These are phyloP conservation scores for Drosophila navojoa DNA, from an alignment of 1,140 invertebrate species.

Conservation along the genomic window DNA sequence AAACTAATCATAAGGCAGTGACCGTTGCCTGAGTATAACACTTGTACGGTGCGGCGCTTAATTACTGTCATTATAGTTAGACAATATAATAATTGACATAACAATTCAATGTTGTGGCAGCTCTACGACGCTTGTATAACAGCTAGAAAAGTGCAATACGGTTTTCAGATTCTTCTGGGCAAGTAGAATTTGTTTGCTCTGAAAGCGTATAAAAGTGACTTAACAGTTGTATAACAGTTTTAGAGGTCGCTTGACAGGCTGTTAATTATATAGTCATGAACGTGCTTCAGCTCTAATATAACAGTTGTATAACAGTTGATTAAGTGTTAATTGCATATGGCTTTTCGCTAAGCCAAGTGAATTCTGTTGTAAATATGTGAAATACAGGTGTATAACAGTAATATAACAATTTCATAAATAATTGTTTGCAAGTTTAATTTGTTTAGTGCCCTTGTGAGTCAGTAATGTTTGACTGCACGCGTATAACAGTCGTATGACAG, in stretches of 20 bases:
- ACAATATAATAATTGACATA: constrained; percentile 6
- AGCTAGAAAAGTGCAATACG: too few relatives aligned
- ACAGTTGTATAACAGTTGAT: neutral
- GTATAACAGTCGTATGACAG: too few relatives aligned
- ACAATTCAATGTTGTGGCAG: neutral
- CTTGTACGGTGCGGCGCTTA: neutral
- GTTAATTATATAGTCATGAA: too few relatives aligned
- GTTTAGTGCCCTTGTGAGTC: too few relatives aligned
- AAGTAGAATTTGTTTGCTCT: neutral
- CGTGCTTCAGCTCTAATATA: neutral
- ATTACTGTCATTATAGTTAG: neutral
- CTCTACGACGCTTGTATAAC: neutral
- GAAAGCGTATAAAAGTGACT: neutral
- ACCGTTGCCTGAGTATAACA: neutral
- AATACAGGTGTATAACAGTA: neutral
- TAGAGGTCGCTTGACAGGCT: too few relatives aligned
- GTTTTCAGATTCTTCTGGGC: too few relatives aligned
- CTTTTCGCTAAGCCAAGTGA: too few relatives aligned
- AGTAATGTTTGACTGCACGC: too few relatives aligned
- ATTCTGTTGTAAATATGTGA: too few relatives aligned
- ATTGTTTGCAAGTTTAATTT: too few relatives aligned
- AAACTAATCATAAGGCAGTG: constrained; percentile 8
- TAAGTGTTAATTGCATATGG: too few relatives aligned
- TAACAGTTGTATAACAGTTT: constrained; percentile 6
- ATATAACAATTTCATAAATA: too few relatives aligned